Conservation (phyloP, 2,113 vertebrate species). For the human region DNA sequence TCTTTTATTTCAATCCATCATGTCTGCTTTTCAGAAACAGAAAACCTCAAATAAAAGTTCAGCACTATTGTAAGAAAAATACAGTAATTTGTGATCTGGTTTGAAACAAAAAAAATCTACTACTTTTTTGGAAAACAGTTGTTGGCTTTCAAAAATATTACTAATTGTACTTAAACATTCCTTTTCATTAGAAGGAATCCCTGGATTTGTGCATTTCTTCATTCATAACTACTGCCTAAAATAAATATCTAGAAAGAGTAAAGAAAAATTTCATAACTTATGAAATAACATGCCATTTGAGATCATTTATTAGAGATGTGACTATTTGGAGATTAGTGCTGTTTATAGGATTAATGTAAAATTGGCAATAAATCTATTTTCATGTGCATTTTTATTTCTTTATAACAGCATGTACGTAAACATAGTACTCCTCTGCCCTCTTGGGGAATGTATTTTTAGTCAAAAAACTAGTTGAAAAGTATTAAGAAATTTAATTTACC, state of each 20-base stretch:
- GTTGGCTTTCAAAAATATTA: constrained; percentile 86
- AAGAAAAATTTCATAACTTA: constrained; percentile 67
- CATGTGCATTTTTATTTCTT: not conserved
- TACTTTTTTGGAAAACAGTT: constrained; percentile 85
- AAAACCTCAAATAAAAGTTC: constrained; percentile 89
- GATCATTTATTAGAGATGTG: constrained; percentile 24
- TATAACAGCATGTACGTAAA: constrained; percentile 22
- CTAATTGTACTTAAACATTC: constrained; percentile 85
- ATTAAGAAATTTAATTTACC: constrained; percentile 61
- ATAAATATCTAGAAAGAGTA: constrained; percentile 71
- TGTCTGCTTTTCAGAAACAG: constrained; percentile 88
- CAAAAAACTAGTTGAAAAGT: constrained; percentile 33
- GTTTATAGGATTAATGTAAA: constrained; percentile 37
- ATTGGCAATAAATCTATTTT: not conserved
- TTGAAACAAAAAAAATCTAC: constrained; percentile 84
- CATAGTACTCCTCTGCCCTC: constrained; percentile 52
- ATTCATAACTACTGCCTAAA: constrained; percentile 70
- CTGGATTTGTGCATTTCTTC: constrained; percentile 78
- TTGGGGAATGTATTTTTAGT: constrained; percentile 54
- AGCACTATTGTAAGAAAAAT: constrained; percentile 88
- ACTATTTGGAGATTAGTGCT: constrained; percentile 35
- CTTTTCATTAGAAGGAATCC: constrained; percentile 81
- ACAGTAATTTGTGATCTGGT: constrained; percentile 88
- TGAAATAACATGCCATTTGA: constrained; percentile 56
- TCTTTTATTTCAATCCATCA: constrained; percentile 92